Evolutionary conservation across 2,888 invertebrate species (phyloP), one percentile per base, ranked within the genome.

Genomic region (Ellobium chinense): DNA sequence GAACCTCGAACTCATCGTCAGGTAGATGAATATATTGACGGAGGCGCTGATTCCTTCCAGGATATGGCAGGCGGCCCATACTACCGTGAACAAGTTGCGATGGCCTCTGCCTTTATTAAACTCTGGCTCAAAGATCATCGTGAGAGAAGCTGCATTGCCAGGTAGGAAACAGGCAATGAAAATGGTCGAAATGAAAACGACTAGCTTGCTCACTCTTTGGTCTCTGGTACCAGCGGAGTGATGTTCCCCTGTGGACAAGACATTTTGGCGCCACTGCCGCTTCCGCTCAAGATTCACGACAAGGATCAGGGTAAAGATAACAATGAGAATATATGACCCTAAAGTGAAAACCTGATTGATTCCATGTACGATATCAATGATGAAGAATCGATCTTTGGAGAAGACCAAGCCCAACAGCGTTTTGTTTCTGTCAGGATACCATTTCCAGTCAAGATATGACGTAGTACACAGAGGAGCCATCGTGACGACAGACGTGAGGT

Each of bases 1-100:
- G 34, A 31, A 65, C 5, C n/a, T 27, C 7, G 29, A 31, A 31
- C 65, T 65, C 65, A 65, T 65, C 9, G 7, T 65, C 9, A 31
- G 18, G 65, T 65, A 65, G 34, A 65, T 31, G 34, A 65, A 65
- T 14, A 65, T 65, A n/a, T 65, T 65, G 12, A 65, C 31, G 3
- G 65, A 65, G 31, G 29, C 18, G 31, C 27, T 29, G n/a, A 31
- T n/a, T 9, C n/a, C 65, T 31, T 65, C 65, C 9, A 34, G 18
- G 31, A 65, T 27, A 34, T 65, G 65, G 31, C 34, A 31, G 18
- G 29, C 9, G n/a, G 31, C 34, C 65, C 65, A 65, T 5, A 65
- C 65, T 31, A 31, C 27, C 3, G 65, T 65, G 31, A 65, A 65
- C 34, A 65, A 31, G n/a, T 65, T 65, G 31, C 29, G 65, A 27